Conservation (phyloP, 2,113 vertebrate species). For the Toxotes chatareus region DNA sequence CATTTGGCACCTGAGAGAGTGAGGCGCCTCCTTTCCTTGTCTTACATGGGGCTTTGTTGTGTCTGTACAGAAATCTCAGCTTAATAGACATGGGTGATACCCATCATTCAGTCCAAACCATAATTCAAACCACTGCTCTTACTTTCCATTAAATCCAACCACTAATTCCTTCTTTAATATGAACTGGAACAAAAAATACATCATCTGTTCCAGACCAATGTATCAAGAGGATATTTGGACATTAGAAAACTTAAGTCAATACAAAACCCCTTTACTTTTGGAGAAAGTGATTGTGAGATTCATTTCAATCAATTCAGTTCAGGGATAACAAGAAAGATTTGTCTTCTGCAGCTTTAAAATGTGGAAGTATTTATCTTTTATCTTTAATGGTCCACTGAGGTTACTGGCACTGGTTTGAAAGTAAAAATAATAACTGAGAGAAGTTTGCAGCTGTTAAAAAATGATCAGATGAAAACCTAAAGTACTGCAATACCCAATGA, state of each 20-base stretch:
- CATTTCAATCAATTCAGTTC: conserved; percentile 13
- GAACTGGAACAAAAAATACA: conserved; percentile 60
- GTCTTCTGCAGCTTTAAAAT: conserved; percentile 1
- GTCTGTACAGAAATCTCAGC: conserved; percentile 43
- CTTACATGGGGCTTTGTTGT: conserved; percentile 35
- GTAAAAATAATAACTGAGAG: background rate
- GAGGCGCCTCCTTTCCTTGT: conserved; percentile 25
- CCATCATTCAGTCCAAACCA: conserved; percentile 71
- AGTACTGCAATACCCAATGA: conserved; percentile 39
- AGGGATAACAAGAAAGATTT: conserved; percentile 2
- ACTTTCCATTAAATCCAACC: conserved; percentile 70
- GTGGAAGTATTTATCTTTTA: background rate
- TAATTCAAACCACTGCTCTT: conserved; percentile 70
- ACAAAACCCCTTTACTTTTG: conserved; percentile 19
- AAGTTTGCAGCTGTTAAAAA: background rate
- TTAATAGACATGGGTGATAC: conserved; percentile 51
- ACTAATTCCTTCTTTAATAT: conserved; percentile 68
- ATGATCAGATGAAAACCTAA: background rate
- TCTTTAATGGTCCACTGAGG: background rate
- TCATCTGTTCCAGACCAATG: conserved; percentile 48
- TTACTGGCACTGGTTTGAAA: background rate
- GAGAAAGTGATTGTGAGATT: conserved; percentile 39
- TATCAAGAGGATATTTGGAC: conserved; percentile 52
- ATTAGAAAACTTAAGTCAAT: conserved; percentile 18
- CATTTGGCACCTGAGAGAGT: conserved; percentile 29